Base-by-base conservation (phyloP, 2,113 vertebrate species). In the Fulica atra region DNA sequence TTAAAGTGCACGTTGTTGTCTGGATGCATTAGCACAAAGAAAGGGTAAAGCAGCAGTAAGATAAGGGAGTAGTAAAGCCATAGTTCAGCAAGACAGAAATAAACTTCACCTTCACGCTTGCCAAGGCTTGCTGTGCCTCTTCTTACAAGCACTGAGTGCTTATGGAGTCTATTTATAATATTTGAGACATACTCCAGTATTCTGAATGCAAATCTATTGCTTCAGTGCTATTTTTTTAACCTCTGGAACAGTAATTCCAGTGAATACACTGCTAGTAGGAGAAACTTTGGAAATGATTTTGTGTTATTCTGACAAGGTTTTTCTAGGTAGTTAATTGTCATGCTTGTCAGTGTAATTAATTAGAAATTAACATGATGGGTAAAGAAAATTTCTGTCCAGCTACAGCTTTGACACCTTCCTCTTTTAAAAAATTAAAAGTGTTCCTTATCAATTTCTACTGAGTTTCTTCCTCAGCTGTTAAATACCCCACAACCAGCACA, bases 161-260 rank as follows among this genome's bases (percentile, higher is more conserved):
- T 5, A 38, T 0, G 13, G 74, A 83, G 40, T 33, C 51, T 93
- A 83, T 10, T 89, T 23, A 44, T 72, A 82, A 56, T 21, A 57
- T 23, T 44, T 63, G 63, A 40, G 63, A 77, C 79, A 79, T 5
- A 80, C 73, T 17, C 63, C 51, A 29, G 38, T 18, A 66, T 44
- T 88, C 56, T 20, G 21, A 33, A 26, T 57, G 59, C 78, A 85
- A 65, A 82, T 20, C 64, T 40, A 57, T 16, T 33, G 21, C 64
- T 71, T 88, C 35, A 9, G 31, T 31, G 50, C 51, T 46, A 28
- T 18, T 82, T 82, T 59, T 70, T 71, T 74, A 80, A 88, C 44
- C 63, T 82, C 70, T 46, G 54, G 31, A 93, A 93, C 13, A 82
- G 68, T 57, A 89, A 83, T 77, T 80, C 40, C 29, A 87, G 16